phyloP scores from a whole-genome alignment of 2,888 invertebrate genomes.

The Uropetala carovei region DNA sequence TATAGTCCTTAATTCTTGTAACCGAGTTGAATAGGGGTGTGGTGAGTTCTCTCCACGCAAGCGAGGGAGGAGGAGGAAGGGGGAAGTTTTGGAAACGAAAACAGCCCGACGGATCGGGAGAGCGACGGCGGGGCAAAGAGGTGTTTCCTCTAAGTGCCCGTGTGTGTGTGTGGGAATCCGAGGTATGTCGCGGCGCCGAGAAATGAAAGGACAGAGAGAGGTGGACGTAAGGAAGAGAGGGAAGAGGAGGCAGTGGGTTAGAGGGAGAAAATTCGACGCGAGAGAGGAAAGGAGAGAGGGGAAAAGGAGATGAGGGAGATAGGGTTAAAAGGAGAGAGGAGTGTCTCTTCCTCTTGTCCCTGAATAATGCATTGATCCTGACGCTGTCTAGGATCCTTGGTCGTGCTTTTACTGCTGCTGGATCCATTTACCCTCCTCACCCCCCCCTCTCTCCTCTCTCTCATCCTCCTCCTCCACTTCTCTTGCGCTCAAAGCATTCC shows the following conservation, averaged over 20 bases:
- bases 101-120: background rate
- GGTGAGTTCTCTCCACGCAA: background rate
- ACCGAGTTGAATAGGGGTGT: background rate
- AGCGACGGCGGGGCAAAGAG: background rate
- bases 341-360: constrained; percentile 19
- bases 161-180: background rate
- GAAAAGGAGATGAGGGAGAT: background rate
- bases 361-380: constrained; percentile 54
- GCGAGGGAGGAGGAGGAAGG: background rate
- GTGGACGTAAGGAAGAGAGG: too few relatives aligned
- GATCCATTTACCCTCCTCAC: background rate
- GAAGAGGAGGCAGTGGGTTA: background rate
- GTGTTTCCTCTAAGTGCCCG: background rate
- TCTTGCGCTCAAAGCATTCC: background rate
- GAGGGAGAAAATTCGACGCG: background rate
- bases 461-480: background rate
- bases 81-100: constrained; percentile 3
- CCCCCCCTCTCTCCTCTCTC: constrained; percentile 23
- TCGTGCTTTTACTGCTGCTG: background rate
- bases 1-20: background rate
- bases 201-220: background rate
- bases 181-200: constrained; percentile 1
- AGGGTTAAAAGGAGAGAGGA: background rate
- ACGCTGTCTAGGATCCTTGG: constrained; percentile 26
- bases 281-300: background rate